Evolutionary conservation across 2,797 vertebrate species (phyloP).

Genomic region (Melanotaenia trifasciata): DNA sequence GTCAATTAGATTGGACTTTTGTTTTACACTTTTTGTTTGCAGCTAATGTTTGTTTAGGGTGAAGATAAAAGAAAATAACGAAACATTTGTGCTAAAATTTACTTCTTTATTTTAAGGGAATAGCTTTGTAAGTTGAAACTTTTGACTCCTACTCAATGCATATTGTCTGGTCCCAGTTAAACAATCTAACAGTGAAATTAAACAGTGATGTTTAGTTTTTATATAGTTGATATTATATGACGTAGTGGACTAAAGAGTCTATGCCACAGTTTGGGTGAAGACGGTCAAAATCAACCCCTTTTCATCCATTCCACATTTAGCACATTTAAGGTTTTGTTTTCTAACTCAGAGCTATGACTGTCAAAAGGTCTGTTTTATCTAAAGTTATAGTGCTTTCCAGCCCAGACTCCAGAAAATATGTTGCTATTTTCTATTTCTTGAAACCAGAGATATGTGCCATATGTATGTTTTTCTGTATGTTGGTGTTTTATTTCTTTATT

Average conservation of each 20-base stretch:
- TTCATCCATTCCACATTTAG: too few relatives aligned
- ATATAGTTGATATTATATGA: not conserved
- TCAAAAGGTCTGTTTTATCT: not conserved
- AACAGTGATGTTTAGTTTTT: not conserved
- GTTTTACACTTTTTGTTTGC: not conserved
- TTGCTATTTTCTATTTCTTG: not conserved
- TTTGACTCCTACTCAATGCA: not conserved
- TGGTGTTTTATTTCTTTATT: not conserved
- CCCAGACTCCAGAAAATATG: not conserved
- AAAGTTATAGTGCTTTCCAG: not conserved
- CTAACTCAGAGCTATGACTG: not conserved
- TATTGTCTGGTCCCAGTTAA: not conserved
- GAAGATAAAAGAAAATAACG: not conserved
- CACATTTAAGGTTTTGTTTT: too few relatives aligned
- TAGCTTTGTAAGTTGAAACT: not conserved
- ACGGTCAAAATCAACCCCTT: too few relatives aligned
- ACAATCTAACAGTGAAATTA: not conserved
- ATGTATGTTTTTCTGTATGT: not conserved
- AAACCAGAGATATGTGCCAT: not conserved
- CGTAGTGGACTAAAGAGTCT: too few relatives aligned
- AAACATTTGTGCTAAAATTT: not conserved
- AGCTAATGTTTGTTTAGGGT: not conserved
- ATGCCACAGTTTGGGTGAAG: too few relatives aligned
- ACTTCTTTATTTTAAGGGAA: not conserved
- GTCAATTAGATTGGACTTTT: not conserved